Evolutionary conservation across 2,113 vertebrate species (phyloP).

Genomic region (Gadus chalcogrammus): DNA sequence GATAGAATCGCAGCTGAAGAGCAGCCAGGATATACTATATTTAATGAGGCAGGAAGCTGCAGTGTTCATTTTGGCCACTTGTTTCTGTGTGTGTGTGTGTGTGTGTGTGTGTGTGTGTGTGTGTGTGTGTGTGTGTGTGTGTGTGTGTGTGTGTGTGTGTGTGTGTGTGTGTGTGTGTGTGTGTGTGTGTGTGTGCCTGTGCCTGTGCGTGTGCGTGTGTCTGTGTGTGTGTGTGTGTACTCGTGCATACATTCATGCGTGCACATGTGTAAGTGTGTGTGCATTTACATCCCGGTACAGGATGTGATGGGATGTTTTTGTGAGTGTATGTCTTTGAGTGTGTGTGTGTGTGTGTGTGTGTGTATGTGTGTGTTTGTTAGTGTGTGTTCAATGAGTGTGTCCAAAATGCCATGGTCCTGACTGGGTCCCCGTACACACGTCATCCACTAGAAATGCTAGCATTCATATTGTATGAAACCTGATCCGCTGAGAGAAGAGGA

Average conservation of each 20-base stretch:
- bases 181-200: too few species aligned
- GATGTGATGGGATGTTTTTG: too few species aligned
- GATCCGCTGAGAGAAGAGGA: conserved; percentile 28
- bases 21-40: background rate
- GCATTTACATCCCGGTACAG: conserved; percentile 5
- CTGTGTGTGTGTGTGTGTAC: too few species aligned
- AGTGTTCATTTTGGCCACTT: background rate
- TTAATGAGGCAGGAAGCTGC: background rate
- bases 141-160: background rate
- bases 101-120: background rate
- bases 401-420: background rate
- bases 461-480: conserved; percentile 24
- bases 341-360: conserved; percentile 13
- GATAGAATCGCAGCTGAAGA: background rate
- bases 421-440: background rate
- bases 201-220: too few species aligned
- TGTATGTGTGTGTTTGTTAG: conserved; percentile 7
- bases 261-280: background rate
- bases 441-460: conserved; percentile 5
- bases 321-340: too few species aligned
- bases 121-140: background rate
- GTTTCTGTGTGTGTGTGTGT: too few species aligned
- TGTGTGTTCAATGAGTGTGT: too few species aligned
- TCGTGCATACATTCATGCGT: too few species aligned
- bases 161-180: too few species aligned